Evolutionary conservation across 2,888 invertebrate species (phyloP), one percentile per base, ranked within the genome.

Genomic region (Ectemnius cavifrons): DNA sequence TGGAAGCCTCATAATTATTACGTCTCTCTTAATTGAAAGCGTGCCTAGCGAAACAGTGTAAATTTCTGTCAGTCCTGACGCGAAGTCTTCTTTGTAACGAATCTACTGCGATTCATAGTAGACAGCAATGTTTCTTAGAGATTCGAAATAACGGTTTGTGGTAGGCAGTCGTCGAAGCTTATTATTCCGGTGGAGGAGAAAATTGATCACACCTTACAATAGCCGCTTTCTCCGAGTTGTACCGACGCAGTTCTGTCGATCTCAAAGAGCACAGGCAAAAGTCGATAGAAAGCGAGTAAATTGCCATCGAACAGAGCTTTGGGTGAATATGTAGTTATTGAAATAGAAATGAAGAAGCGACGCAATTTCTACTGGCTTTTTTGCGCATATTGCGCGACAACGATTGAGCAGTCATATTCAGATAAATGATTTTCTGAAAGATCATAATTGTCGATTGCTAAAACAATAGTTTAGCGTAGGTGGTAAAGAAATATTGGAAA

Each of bases 221-320:
- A 52, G 52, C 16, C 16, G 52, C 52, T 52, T 52, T 52, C 52
- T 16, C 52, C 52, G 16, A 5, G 52, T 52, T 16, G 52, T 52
- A 27, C 3, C 20, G 20, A 23, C 14, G 58, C 14, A n/a, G 18
- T 58, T 20, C 2, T 6, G 58, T 27, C 16, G 27, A 27, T 58
- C 18, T 4, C 11, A 61, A 61, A 52, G 14, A 37, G 11, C 1
- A 16, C 16, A 0, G 16, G 52, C 52, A 52, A 52, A 52, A 52
- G 16, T 1, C n/a, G 52, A 52, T 52, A 52, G 14, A 52, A 52
- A 14, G 52, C 16, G 16, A 52, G 6, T 52, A 52, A 52, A 52
- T 52, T 52, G 16, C n/a, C 6, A 14, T 52, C 6, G 52, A 52
- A 4, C 16, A 52, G 1, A 52, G 5, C 13, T 6, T 14, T 52